These are phyloP conservation scores for Laterallus jamaicensis DNA, from an alignment of 2,113 vertebrate species.

Conservation along the genomic window DNA sequence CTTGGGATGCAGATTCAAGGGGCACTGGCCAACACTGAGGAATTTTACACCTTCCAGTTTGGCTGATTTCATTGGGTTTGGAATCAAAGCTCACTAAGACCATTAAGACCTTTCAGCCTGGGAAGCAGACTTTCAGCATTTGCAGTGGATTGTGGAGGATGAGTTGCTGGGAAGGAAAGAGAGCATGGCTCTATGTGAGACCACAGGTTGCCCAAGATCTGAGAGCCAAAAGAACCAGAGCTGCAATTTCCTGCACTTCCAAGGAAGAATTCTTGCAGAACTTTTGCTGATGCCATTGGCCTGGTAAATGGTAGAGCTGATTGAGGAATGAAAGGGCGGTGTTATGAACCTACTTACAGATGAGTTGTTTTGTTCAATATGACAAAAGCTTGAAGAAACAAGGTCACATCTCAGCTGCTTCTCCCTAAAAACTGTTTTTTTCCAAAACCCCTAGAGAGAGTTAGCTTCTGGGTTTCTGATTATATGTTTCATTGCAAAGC, in stretches of 20 bases:
- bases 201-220: not conserved
- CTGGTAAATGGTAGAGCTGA: not conserved
- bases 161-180: not conserved
- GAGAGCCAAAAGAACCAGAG: not conserved
- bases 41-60: not conserved
- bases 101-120: not conserved
- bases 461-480: conserved; percentile 66
- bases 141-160: not conserved
- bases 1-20: not conserved
- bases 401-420: conserved; percentile 37
- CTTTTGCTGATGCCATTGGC: not conserved
- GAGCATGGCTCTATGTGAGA: not conserved
- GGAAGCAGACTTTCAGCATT: not conserved
- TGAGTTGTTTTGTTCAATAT: not conserved
- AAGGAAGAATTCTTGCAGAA: not conserved
- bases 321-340: not conserved
- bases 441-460: conserved; percentile 56
- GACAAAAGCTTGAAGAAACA: conserved; percentile 15
- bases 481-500: conserved; percentile 61
- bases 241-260: not conserved
- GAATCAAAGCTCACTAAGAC: not conserved
- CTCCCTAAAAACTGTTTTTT: conserved; percentile 49
- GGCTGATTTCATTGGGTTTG: not conserved
- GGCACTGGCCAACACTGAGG: not conserved
- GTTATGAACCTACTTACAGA: not conserved